These are phyloP conservation scores for Phania funesta DNA, from an alignment of 2,888 invertebrate genomes.

Conservation along the genomic window DNA sequence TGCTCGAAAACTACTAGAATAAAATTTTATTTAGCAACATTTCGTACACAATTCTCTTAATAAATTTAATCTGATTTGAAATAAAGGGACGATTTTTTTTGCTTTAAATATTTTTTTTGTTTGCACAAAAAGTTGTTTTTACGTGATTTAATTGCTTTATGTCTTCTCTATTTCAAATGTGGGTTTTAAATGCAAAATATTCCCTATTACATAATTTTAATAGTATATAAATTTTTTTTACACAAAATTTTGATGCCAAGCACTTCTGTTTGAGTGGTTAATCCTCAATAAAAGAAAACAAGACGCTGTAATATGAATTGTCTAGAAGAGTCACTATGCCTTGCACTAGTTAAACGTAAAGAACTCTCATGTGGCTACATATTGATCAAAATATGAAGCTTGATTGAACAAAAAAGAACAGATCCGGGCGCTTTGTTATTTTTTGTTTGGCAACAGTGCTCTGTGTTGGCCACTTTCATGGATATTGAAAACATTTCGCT, in stretches of 20 bases:
- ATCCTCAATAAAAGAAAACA: background rate
- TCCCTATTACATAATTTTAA: background rate
- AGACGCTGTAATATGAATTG: background rate
- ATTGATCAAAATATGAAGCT: too few relatives aligned
- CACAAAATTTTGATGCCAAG: background rate
- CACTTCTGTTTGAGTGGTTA: background rate
- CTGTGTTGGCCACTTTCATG: too few relatives aligned
- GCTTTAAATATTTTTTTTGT: background rate
- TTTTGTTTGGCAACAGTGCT: too few relatives aligned
- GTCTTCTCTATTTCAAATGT: too few relatives aligned
- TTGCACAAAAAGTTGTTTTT: background rate
- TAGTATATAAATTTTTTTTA: background rate
- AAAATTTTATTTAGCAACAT: background rate
- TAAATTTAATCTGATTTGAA: background rate
- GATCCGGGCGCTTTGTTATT: too few relatives aligned
- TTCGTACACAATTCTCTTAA: background rate
- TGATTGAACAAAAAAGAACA: too few relatives aligned
- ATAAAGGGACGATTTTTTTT: background rate
- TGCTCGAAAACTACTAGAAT: slow-evolving; percentile 14
- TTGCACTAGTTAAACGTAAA: too few relatives aligned
- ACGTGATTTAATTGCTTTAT: background rate
- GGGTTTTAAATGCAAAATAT: background rate
- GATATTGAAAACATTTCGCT: too few relatives aligned
- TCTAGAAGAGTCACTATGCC: too few relatives aligned
- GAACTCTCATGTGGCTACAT: too few relatives aligned